phyloP scores from a whole-genome alignment of 1,140 invertebrate genomes.

The Acromyrmex charruanus region DNA sequence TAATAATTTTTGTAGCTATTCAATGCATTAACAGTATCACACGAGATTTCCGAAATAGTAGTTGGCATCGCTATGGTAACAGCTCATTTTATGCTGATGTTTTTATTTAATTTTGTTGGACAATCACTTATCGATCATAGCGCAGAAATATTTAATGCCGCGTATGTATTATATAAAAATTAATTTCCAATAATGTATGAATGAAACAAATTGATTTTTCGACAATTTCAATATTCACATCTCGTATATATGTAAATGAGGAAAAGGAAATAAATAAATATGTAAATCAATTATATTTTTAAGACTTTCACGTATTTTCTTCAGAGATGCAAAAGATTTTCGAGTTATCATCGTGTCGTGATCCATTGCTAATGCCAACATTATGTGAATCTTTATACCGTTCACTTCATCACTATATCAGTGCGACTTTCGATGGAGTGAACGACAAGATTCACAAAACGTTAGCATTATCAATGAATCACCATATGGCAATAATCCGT shows the following conservation, averaged over 20 bases:
- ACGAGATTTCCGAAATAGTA: conserved; percentile 4
- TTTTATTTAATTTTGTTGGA: conserved; percentile 16
- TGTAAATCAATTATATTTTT: too few relatives aligned
- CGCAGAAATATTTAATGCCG: conserved; percentile 3
- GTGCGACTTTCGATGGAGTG: too few relatives aligned
- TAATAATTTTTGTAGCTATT: conserved; percentile 19
- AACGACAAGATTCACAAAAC: too few relatives aligned
- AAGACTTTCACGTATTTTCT: too few relatives aligned
- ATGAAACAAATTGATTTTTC: not conserved
- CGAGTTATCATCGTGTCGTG: too few relatives aligned
- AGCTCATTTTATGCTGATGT: not conserved
- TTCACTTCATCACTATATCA: too few relatives aligned
- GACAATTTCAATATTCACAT: not conserved
- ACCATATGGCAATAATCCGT: too few relatives aligned
- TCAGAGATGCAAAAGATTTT: too few relatives aligned
- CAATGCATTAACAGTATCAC: not conserved
- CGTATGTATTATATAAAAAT: conserved; percentile 14
- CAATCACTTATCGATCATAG: conserved; percentile 15
- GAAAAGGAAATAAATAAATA: too few relatives aligned
- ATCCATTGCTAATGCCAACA: not conserved
- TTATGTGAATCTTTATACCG: not conserved
- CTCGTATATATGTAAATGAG: not conserved
- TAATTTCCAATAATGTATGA: not conserved
- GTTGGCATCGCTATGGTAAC: not conserved
- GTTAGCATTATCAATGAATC: too few relatives aligned